These are phyloP conservation scores for Drosophila nigritarsus DNA, from an alignment of 2,888 invertebrate genomes.

Conservation along the genomic window DNA sequence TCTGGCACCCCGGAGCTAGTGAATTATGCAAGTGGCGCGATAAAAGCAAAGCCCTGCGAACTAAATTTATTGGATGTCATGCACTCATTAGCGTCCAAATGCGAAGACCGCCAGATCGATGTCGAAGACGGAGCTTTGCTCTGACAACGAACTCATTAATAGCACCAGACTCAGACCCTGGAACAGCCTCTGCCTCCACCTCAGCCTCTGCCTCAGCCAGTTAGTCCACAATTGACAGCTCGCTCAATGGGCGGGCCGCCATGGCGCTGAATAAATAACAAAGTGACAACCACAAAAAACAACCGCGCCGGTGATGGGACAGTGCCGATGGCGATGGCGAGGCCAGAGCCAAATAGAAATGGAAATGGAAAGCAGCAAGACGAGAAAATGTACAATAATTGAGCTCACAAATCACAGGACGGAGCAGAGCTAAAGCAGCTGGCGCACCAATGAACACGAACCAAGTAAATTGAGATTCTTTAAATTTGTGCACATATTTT, in stretches of 20 bases:
- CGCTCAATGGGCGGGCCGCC: constrained; percentile 58
- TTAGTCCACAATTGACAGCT: constrained; percentile 38
- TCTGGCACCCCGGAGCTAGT: constrained; percentile 54
- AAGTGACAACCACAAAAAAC: constrained; percentile 82
- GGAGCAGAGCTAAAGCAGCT: constrained; percentile 53
- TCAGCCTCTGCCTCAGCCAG: constrained; percentile 16
- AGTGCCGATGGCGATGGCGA: background rate
- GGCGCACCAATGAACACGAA: constrained; percentile 69
- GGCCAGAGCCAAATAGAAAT: constrained; percentile 12
- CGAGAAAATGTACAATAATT: constrained; percentile 74
- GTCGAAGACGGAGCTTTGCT: constrained; percentile 29
- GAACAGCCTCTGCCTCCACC: constrained; percentile 18
- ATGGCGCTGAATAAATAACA: constrained; percentile 79
- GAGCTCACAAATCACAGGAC: constrained; percentile 78
- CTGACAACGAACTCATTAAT: constrained; percentile 75
- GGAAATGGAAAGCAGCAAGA: constrained; percentile 29
- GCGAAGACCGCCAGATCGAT: constrained; percentile 60
- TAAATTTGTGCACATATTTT: constrained; percentile 81
- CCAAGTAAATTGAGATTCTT: constrained; percentile 79
- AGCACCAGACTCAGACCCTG: constrained; percentile 18
- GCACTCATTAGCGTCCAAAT: constrained; percentile 81
- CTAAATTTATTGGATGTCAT: constrained; percentile 81
- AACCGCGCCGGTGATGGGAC: constrained; percentile 63
- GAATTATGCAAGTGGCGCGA: constrained; percentile 80
- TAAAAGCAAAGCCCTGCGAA: constrained; percentile 78